Base-by-base conservation (phyloP, 1,140 invertebrate species). In the Papilio aristodemus region DNA sequence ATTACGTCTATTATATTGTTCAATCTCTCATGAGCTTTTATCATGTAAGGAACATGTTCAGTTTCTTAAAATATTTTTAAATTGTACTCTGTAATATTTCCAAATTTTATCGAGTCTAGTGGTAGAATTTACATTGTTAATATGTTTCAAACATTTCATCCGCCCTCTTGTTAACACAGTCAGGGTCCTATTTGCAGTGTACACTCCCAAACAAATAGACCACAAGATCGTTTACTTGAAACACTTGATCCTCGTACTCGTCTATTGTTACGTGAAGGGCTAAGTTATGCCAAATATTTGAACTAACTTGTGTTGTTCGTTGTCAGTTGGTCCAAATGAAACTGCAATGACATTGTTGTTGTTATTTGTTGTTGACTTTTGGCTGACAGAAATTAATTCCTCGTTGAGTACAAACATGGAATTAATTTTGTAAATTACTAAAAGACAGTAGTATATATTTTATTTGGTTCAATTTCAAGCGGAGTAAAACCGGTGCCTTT, bases 181-280 rank as follows among this genome's bases (percentile, higher is more conserved):
- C 46, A 54, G 46, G 46, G 46, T 54, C 46, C 19, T 54, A 19
- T 54, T 54, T 54, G 46, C 46, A 22, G 17, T 32, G 27, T 54
- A 54, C 46, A 54, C 46, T 54, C 46, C 46, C 46, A 54, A 54
- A 54, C 46, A 54, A 54, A 54, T 54, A 54, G 46, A 54, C 46
- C 46, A 54, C 46, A 54, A 54, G 46, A 54, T 54, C 46, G 46
- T 54, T 54, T 54, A 54, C 46, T 54, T 32, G 27, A 6, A 32
- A 32, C 27, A 32, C 27, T 32, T 54, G 46, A 54, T 22, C 46
- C 19, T 10, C 46, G 46, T 54, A 9, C 46, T 22, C 46, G 46
- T 54, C 46, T 54, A 54, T 54, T 54, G 46, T 54, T 54, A 25
- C 19, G 22, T 54, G 46, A 54, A 54, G 46, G 46, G 46, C 46